Percentiles rank a stretch among this genome's conserved stretches.
phyloP scores from a whole-genome alignment of 64 coral and sea anemone genomes.

The Acropora tenuis region DNA sequence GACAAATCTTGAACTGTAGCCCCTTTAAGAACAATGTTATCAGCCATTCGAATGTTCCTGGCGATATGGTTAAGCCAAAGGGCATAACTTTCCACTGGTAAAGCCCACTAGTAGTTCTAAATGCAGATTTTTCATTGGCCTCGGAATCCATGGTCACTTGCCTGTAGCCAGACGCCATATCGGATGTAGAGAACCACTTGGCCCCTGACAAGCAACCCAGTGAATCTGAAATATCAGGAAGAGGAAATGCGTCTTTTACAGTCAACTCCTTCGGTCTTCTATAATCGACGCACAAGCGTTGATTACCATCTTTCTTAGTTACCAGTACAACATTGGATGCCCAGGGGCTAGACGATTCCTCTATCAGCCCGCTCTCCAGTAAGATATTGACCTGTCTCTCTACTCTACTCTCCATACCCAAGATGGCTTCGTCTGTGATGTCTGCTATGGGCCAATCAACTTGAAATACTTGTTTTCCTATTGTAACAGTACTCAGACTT shows the following conservation, averaged over 20 bases:
- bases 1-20: background rate
- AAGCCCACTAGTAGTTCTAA: slow-evolving; percentile 31
- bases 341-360: slow-evolving; percentile 28
- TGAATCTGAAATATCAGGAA: background rate
- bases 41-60: slow-evolving; percentile 48
- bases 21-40: slow-evolving; percentile 18
- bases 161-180: too few species aligned
- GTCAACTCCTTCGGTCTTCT: slow-evolving; percentile 32
- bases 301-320: slow-evolving; percentile 27
- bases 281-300: slow-evolving; percentile 28
- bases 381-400: background rate
- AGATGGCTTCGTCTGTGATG: slow-evolving; percentile 33
- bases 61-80: slow-evolving; percentile 39
- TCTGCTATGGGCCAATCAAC: slow-evolving; percentile 18
- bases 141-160: slow-evolving; percentile 15
- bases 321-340: slow-evolving; percentile 14
- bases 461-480: slow-evolving; percentile 27
- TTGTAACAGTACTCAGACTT: slow-evolving; percentile 11
- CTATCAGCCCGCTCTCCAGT: slow-evolving; percentile 31
- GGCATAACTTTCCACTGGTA: slow-evolving; percentile 48
- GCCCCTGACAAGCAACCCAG: slow-evolving; percentile 16
- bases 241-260: slow-evolving; percentile 32
- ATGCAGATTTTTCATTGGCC: slow-evolving; percentile 46
- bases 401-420: slow-evolving; percentile 24
- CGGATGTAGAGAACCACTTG: too few species aligned